Conservation (phyloP, 2,113 vertebrate genomes). For the Nansenia antarctica region DNA sequence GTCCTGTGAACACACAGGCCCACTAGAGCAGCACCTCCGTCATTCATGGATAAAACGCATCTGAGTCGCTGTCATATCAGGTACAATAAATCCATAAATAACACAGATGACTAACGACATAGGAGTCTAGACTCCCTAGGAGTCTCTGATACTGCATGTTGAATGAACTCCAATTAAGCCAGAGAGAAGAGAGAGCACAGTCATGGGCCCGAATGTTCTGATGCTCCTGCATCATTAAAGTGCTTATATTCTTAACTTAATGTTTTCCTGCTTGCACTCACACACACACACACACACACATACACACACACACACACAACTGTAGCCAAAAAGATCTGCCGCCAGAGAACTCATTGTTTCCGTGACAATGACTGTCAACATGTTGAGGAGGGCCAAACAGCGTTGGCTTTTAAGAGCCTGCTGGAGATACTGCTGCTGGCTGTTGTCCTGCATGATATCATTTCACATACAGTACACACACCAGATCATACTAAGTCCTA, state of each 20-base stretch:
- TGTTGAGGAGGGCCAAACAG: no score
- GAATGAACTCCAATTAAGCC: neutral
- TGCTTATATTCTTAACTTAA: neutral
- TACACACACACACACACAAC: neutral
- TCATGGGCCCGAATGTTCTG: neutral
- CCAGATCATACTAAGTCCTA: neutral
- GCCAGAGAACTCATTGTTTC: neutral
- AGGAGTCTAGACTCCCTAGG: neutral
- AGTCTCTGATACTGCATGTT: neutral
- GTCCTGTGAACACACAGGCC: no score
- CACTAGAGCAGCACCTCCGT: neutral
- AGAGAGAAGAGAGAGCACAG: neutral
- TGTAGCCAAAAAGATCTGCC: neutral
- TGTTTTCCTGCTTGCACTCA: neutral
- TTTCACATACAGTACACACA: neutral
- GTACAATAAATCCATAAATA: neutral
- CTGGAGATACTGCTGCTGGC: neutral
- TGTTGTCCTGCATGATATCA: neutral
- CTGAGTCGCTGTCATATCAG: no score
- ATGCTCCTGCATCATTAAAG: neutral
- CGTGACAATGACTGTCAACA: neutral
- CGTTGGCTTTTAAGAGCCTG: no score
- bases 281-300: neutral
- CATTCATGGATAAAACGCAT: no score
- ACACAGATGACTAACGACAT: neutral